Percentiles rank a stretch among this genome's conserved stretches.
phyloP scores from a whole-genome alignment of 2,888 invertebrate species.

The Orthosia incerta region DNA sequence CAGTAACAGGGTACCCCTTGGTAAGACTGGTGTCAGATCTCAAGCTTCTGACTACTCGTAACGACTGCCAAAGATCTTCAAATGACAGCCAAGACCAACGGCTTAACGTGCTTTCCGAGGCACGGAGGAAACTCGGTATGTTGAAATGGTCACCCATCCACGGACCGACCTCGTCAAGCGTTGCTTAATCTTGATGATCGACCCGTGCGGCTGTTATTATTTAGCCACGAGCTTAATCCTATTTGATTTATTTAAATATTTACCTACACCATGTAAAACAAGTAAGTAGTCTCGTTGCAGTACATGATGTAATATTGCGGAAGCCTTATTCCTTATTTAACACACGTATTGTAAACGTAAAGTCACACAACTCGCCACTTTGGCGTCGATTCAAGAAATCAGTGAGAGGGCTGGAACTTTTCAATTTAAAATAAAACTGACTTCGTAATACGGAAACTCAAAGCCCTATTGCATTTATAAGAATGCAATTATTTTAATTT shows the following conservation, averaged over 20 bases:
- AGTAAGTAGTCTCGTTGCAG: slow-evolving; percentile 10
- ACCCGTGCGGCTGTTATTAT: too few relatives aligned
- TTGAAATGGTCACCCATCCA: too few relatives aligned
- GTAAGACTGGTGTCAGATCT: too few relatives aligned
- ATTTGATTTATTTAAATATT: background rate
- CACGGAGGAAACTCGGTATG: too few relatives aligned
- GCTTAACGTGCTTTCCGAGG: too few relatives aligned
- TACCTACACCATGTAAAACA: background rate
- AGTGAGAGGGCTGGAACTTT: slow-evolving; percentile 62
- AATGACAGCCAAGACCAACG: too few relatives aligned
- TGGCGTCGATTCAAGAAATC: slow-evolving; percentile 85
- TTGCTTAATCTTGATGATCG: too few relatives aligned
- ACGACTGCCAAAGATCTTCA: too few relatives aligned
- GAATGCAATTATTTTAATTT: slow-evolving; percentile 52
- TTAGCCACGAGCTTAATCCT: too few relatives aligned
- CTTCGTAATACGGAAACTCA: slow-evolving; percentile 52
- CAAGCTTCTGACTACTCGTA: too few relatives aligned
- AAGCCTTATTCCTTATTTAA: slow-evolving; percentile 72
- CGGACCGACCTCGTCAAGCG: too few relatives aligned
- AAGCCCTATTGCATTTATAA: slow-evolving; percentile 25
- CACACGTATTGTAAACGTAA: slow-evolving; percentile 77
- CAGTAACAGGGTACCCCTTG: too few relatives aligned
- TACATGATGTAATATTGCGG: slow-evolving; percentile 56
- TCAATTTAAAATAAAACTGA: slow-evolving; percentile 60
- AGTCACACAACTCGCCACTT: slow-evolving; percentile 74